These are phyloP conservation scores for Bos indicus DNA, from an alignment of 2,113 vertebrate genomes.

Conservation along the genomic window DNA sequence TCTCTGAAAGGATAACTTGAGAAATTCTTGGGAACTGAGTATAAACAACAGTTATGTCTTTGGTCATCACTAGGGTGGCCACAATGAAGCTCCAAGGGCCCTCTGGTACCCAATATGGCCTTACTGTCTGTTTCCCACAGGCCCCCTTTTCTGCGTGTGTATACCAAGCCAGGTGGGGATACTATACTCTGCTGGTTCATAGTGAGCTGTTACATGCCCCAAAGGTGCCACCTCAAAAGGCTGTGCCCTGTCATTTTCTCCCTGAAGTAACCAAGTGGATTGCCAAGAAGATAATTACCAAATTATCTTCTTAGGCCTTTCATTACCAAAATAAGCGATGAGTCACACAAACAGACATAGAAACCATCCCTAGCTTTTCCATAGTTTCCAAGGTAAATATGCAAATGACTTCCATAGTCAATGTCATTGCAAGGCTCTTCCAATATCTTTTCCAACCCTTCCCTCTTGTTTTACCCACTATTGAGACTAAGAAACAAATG, in stretches of 20 bases:
- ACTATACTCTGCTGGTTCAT: neutral
- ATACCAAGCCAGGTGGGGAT: neutral
- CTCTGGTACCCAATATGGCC: rapidly evolving
- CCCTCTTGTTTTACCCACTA: neutral
- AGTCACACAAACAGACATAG: neutral
- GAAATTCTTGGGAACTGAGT: neutral
- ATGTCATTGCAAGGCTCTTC: neutral
- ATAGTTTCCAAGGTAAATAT: neutral
- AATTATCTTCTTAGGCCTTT: neutral
- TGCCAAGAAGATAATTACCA: neutral
- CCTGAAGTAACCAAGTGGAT: neutral
- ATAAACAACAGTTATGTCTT: neutral
- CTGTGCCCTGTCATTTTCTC: neutral
- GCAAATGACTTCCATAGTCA: neutral
- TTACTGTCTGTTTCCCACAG: neutral
- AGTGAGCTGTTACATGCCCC: neutral
- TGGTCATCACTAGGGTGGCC: neutral
- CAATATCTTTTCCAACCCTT: neutral
- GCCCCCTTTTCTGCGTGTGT: neutral
- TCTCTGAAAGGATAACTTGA: neutral
- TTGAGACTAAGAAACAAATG: neutral
- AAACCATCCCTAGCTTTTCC: neutral
- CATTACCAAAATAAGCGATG: neutral
- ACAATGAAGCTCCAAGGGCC: neutral
- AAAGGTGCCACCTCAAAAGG: neutral